A percentile compares a stretch with the other conserved stretches of the same genome.
Conservation (phyloP, 2,113 vertebrate genomes). For the Poeciliopsis prolifica region DNA sequence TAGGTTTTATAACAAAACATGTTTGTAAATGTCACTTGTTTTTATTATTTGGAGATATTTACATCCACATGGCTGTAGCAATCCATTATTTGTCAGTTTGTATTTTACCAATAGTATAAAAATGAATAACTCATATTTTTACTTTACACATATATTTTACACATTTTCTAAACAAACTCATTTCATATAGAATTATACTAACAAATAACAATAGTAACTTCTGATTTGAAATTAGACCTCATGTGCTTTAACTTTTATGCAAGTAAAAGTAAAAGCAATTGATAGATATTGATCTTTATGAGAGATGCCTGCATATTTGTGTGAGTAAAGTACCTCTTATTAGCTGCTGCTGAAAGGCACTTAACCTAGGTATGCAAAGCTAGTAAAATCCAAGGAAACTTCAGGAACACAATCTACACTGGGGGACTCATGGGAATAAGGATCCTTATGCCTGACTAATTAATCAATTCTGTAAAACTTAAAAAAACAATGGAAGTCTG, state of each 20-base stretch:
- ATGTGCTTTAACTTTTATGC: too few relatives aligned
- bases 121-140: too few relatives aligned
- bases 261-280: too few relatives aligned
- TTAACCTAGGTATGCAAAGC: neutral
- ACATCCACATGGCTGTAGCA: too few relatives aligned
- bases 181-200: too few relatives aligned
- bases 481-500: neutral
- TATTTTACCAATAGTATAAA: too few relatives aligned
- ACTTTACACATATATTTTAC: too few relatives aligned
- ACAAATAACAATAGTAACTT: too few relatives aligned
- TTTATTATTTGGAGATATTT: neutral
- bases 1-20: neutral
- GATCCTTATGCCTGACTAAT: neutral
- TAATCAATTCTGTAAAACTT: neutral
- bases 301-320: neutral
- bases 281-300: neutral
- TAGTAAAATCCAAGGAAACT: neutral
- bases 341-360: neutral
- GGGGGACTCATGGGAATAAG: neutral
- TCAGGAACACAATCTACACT: neutral
- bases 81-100: too few relatives aligned
- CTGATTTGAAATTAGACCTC: too few relatives aligned
- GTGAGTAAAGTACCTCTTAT: neutral
- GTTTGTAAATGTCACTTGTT: neutral
- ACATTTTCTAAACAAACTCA: too few relatives aligned